Evolutionary conservation across 2,888 invertebrate genomes (phyloP).

Genomic region (Penaeus monodon): DNA sequence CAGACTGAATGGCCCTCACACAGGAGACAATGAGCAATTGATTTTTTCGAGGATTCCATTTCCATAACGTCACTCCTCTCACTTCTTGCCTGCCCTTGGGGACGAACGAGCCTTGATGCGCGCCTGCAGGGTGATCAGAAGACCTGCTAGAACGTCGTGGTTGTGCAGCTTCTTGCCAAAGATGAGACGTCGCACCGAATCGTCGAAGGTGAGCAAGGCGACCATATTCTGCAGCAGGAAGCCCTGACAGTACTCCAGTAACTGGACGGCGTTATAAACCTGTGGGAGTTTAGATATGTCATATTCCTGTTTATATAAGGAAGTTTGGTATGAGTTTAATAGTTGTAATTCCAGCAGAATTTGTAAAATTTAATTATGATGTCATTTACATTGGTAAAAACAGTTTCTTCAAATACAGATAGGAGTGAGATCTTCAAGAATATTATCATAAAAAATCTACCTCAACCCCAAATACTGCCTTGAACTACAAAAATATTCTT

Average conservation of each 20-base stretch:
- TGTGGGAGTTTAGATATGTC: constrained; percentile 68
- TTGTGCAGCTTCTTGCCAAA: constrained; percentile 91
- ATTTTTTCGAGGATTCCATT: background rate
- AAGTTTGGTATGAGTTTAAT: no score
- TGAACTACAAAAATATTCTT: no score
- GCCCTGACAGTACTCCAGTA: constrained; percentile 90
- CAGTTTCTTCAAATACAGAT: no score
- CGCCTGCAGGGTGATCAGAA: constrained; percentile 84
- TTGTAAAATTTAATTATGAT: no score
- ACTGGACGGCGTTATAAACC: constrained; percentile 88
- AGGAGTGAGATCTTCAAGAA: no score
- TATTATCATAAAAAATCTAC: no score
- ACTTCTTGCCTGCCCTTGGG: constrained; percentile 64
- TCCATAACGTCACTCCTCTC: background rate
- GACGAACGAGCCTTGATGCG: constrained; percentile 70
- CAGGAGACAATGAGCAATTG: no score
- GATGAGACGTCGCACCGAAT: constrained; percentile 86
- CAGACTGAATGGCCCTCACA: no score
- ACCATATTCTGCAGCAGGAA: constrained; percentile 93
- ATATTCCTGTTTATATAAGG: background rate
- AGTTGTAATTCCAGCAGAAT: no score
- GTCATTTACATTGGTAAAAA: no score
- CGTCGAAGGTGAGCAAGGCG: constrained; percentile 90
- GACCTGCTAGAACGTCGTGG: constrained; percentile 87
- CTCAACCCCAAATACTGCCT: no score